Evolutionary conservation across 1,140 invertebrate genomes (phyloP), one percentile per base, ranked within the genome.

Genomic region (Himalopsyche phryganea): DNA sequence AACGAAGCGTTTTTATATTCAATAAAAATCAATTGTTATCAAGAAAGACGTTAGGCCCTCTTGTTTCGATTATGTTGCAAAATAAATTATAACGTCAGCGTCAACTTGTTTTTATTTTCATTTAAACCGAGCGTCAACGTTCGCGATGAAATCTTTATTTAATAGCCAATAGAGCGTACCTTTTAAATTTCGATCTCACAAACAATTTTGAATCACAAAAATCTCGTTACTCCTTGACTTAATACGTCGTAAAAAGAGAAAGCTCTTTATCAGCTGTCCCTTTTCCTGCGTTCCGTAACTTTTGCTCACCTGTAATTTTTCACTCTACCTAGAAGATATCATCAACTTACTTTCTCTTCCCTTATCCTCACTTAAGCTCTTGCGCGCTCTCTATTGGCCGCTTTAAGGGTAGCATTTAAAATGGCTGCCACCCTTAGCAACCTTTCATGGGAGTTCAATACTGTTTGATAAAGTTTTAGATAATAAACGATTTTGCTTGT

Each of bases 161-260:
- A 55, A 47, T 55, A 47, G 42, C 52, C 46, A 47, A 55, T 55
- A 55, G 20, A 55, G 45, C 36, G 15, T 35, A 36, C 32, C 50
- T 49, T 49, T 50, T 42, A 40, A 62, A 62, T 62, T 62, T 62
- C 60, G 55, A 62, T 62, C 60, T 58, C 19, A 46, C 50, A 62
- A 62, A 62, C 60, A 58, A 62, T 62, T 62, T 58, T 46, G 54
- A 62, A 62, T 62, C 60, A 46, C 47, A 46, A 17, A 53, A 57
- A 62, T 62, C 60, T 62, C 60, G 60, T 62, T 62, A 62, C 51
- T 56, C 55, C 45, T 58, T 58, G 60, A 62, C 55, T 62, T 58
- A 62, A 62, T 62, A 58, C 55, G 60, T 62, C 60, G 60, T 62
- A 62, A 61, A 62, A 58, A 55, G 55, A 54, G 51, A 62, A 54